Evolutionary conservation across 37 sponge, comb jelly and placozoan genomes (phyloP).

Genomic region (Ianthella basta): DNA sequence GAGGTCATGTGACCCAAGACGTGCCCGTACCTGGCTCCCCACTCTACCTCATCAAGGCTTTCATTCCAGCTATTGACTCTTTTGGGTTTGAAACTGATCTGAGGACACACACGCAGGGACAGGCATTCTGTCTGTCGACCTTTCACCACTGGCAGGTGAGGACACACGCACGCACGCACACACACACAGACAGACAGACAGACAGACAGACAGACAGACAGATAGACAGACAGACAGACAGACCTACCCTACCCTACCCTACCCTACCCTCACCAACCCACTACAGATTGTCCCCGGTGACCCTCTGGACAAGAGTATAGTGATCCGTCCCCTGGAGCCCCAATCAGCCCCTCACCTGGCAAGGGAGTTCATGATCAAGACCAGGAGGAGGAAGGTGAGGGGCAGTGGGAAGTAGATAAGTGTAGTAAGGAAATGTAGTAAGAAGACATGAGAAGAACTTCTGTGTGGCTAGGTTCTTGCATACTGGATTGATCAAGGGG

Average conservation of each 20-base stretch:
- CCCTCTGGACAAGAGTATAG: constrained; percentile 96
- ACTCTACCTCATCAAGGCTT: constrained; percentile 96
- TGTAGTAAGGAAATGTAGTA: too few species aligned
- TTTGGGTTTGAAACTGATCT: constrained; percentile 99
- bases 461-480: too few species aligned
- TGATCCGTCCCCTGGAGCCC: constrained; percentile 94
- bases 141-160: constrained; percentile 99
- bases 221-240: too few species aligned
- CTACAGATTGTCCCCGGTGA: constrained; percentile 95
- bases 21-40: constrained; percentile 98
- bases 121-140: constrained; percentile 95
- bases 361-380: constrained; percentile 98
- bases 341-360: constrained; percentile 98
- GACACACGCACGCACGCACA: neutral
- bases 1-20: constrained; percentile 99
- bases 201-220: neutral
- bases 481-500: too few species aligned
- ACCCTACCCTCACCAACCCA: neutral
- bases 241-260: too few species aligned
- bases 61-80: constrained; percentile 96
- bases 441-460: too few species aligned
- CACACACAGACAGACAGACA: neutral
- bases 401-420: too few species aligned
- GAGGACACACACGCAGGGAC: constrained; percentile 98
- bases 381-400: constrained; percentile 89